These are phyloP conservation scores for Rhogogaster chlorosoma DNA, from an alignment of 2,888 invertebrate genomes.

Conservation along the genomic window DNA sequence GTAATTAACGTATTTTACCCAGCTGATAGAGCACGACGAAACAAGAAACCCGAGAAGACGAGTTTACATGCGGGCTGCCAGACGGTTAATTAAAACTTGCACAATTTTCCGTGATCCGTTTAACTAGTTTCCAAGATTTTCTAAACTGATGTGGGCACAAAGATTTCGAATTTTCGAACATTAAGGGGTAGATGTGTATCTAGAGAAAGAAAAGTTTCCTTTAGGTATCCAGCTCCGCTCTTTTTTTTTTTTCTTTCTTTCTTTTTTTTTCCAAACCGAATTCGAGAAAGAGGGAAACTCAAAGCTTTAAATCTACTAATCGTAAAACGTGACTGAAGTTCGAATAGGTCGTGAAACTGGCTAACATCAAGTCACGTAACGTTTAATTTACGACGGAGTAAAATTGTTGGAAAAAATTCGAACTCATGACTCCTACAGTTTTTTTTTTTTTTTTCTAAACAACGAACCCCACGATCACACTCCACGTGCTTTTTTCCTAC, in stretches of 20 bases:
- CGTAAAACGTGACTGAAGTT: neutral
- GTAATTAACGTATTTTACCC: conserved; percentile 35
- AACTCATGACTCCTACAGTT: no score
- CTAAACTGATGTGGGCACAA: neutral
- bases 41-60: neutral
- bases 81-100: conserved; percentile 20
- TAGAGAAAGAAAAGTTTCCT: neutral
- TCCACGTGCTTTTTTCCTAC: no score
- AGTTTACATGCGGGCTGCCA: neutral
- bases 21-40: conserved; percentile 1
- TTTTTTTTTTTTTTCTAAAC: no score
- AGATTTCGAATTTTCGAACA: neutral
- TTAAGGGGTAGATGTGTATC: neutral
- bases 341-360: no score
- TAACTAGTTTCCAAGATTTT: neutral
- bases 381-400: no score
- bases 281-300: neutral
- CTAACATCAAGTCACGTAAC: no score
- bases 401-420: no score
- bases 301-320: neutral
- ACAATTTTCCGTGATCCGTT: neutral
- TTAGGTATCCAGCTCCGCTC: neutral
- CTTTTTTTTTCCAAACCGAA: neutral
- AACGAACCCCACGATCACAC: no score
- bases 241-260: neutral